Percentiles rank a stretch among this genome's conserved stretches.
These are phyloP conservation scores for Macroglossus sobrinus DNA, from an alignment of 2,113 vertebrate species.

Conservation along the genomic window DNA sequence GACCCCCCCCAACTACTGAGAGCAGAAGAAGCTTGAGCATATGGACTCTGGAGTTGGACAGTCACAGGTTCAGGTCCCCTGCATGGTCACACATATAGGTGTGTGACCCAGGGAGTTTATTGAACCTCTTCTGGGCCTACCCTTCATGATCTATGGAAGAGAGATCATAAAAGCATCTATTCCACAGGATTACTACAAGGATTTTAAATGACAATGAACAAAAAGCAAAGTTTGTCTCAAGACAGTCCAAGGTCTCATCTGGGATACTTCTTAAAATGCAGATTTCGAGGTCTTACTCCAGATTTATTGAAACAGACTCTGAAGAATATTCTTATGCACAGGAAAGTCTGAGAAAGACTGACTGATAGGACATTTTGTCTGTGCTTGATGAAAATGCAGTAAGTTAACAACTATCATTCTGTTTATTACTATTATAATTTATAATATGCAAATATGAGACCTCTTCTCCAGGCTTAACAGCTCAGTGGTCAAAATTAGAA, in stretches of 20 bases:
- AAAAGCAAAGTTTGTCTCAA: background rate
- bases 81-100: background rate
- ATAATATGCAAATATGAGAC: background rate
- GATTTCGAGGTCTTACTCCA: background rate
- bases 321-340: background rate
- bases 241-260: background rate
- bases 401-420: background rate
- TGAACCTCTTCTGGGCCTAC: background rate
- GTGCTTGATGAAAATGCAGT: background rate
- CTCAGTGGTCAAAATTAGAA: background rate
- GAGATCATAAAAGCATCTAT: background rate
- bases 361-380: background rate
- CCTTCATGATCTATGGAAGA: background rate
- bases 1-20: background rate
- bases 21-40: background rate
- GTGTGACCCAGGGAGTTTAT: background rate
- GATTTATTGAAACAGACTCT: background rate
- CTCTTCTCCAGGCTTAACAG: background rate
- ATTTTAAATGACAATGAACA: background rate
- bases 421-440: background rate
- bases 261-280: background rate
- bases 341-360: background rate
- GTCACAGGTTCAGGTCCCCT: background rate
- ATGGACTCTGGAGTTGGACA: rapidly evolving
- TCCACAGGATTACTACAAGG: background rate